These are phyloP conservation scores for Pemphredon lugubris DNA, from an alignment of 2,888 invertebrate species.

Conservation along the genomic window DNA sequence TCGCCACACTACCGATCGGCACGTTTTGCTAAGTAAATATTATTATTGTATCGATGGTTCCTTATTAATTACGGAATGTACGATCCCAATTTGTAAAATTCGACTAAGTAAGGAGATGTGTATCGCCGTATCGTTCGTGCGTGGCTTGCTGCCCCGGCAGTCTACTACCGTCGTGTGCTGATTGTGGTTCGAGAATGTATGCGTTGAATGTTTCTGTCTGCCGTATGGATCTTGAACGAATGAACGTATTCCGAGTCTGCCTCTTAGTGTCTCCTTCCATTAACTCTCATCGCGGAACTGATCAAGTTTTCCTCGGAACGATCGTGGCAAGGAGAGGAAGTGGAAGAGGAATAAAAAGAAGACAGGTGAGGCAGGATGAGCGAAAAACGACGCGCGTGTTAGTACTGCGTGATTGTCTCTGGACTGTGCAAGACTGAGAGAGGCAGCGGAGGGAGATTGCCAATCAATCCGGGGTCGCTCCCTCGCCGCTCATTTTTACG, in stretches of 20 bases:
- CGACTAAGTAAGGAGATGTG: conserved; percentile 72
- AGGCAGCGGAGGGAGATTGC: conserved; percentile 73
- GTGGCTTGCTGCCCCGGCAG: conserved; percentile 75
- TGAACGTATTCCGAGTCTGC: neutral
- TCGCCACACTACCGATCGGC: conserved; percentile 74
- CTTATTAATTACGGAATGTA: conserved; percentile 77
- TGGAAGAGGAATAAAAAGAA: conserved; percentile 8
- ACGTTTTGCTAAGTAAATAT: conserved; percentile 76
- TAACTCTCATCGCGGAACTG: too few species aligned
- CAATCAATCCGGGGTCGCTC: conserved; percentile 69
- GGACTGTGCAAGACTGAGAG: conserved; percentile 78
- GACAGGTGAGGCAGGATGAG: conserved; percentile 20
- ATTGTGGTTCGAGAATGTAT: conserved; percentile 21
- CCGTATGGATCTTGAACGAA: neutral
- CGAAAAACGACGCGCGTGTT: conserved; percentile 34
- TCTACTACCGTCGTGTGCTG: conserved; percentile 71
- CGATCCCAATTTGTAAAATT: conserved; percentile 76
- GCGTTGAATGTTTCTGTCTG: neutral
- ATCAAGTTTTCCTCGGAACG: neutral
- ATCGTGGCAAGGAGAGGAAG: conserved; percentile 21
- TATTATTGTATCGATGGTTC: conserved; percentile 78
- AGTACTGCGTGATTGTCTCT: conserved; percentile 67
- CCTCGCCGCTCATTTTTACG: conserved; percentile 76
- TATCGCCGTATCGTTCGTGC: conserved; percentile 70
- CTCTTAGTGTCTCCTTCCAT: too few species aligned